Evolutionary conservation across 64 coral and sea anemone genomes (phyloP).

Genomic region (Pocillopora verrucosa): DNA sequence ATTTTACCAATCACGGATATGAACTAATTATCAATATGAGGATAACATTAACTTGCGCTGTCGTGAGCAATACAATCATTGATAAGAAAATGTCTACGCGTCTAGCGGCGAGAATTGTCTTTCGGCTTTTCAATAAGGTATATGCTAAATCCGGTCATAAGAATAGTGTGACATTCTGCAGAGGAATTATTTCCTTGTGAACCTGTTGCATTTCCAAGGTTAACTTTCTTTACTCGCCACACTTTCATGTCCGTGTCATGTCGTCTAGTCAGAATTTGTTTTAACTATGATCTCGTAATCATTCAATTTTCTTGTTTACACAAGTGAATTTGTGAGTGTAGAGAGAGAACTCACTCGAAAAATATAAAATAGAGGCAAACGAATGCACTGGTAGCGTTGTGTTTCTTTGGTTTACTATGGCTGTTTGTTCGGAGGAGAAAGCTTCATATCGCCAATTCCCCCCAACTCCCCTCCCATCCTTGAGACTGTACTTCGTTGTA

Average conservation of each 20-base stretch:
- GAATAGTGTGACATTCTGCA: background rate
- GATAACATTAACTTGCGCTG: background rate
- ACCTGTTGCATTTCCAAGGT: background rate
- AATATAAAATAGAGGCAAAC: background rate
- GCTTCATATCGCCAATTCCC: no score
- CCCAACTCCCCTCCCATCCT: no score
- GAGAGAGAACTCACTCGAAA: conserved; percentile 16
- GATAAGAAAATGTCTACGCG: background rate
- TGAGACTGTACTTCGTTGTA: no score
- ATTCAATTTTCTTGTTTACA: background rate
- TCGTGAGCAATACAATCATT: background rate
- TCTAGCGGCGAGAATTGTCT: background rate
- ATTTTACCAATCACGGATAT: background rate
- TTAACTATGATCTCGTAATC: conserved; percentile 21
- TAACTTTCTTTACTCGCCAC: conserved; percentile 16
- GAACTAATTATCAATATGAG: background rate
- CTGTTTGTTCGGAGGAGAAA: no score
- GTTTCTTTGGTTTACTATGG: background rate
- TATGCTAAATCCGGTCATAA: background rate
- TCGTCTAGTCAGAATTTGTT: background rate
- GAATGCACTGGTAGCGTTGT: background rate
- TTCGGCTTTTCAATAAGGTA: background rate
- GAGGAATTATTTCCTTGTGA: background rate
- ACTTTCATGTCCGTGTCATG: background rate
- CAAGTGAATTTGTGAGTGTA: conserved; percentile 16